Base-by-base conservation (phyloP, 2,888 invertebrate species). In the Auanema freiburgensis region DNA sequence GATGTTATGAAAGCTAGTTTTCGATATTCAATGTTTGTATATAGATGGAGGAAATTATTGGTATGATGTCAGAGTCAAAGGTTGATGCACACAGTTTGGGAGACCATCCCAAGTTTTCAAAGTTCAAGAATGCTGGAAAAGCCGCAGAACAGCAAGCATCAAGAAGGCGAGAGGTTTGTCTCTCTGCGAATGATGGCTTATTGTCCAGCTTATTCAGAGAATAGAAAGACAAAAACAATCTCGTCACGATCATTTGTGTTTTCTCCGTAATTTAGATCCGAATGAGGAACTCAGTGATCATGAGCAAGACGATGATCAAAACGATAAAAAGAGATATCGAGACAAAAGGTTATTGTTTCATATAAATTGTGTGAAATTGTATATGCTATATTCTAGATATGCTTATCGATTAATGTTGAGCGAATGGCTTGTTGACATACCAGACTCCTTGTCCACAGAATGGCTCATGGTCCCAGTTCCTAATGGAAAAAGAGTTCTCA, bases 391-490 rank as follows among this genome's bases (percentile, higher is more conserved):
- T 40, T 61, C 11, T 11, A 70, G 71, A 49, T 73, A 69, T 51
- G 64, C 63, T 4, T 65, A 69, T 33, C 62, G 71, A 49, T 52
- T 95, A 8, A 95, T 95, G 91, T 83, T 91, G 64, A 94, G 95
- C 0, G 96, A 97, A 85, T 97, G 95, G 95, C 86, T 97, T 84
- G 86, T 90, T 1, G 92, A 95, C 74, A 88, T 90, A 61, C 97
- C 97, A 0, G 86, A 87, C 25, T 84, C 86, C 70, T 57, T 83
- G 4, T 72, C 69, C 1, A 68, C 79, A 14, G 83, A 86, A 41
- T 88, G 87, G 87, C 67, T 85, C 16, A 83, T 87, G 79, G 83
- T 87, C 0, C 89, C 91, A 0, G 92, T 92, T 83, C 96, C 97
- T 0, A 88, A 89, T 79, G 97, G 94, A 23, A 88, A 88, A 64